A percentile compares a stretch with the other conserved stretches of the same genome.
phyloP scores from a whole-genome alignment of 2,888 invertebrate species.

The Sericinus montela region DNA sequence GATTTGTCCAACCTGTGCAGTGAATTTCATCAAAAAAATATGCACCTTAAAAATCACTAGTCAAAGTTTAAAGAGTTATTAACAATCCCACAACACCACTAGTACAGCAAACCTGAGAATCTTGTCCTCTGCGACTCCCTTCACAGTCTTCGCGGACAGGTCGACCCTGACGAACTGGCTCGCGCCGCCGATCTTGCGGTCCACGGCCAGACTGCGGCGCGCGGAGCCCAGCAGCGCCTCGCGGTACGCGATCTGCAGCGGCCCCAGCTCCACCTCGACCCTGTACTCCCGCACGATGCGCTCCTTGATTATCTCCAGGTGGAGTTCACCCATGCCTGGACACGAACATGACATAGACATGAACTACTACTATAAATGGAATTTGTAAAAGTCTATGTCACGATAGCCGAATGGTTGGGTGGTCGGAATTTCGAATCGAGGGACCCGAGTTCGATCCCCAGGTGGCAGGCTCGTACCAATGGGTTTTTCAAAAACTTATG shows the following conservation, averaged over 20 bases:
- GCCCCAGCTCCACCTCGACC: slow-evolving; percentile 93
- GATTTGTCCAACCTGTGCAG: slow-evolving; percentile 80
- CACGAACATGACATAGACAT: too few relatives aligned
- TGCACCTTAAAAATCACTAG: too few relatives aligned
- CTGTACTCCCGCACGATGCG: slow-evolving; percentile 93
- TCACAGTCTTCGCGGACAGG: slow-evolving; percentile 79
- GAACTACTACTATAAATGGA: too few relatives aligned
- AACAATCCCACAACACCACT: too few relatives aligned
- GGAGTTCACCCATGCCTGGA: slow-evolving; percentile 97
- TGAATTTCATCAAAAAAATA: too few relatives aligned
- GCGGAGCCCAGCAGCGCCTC: slow-evolving; percentile 81
- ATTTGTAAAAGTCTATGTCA: too few relatives aligned
- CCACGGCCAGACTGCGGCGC: slow-evolving; percentile 70
- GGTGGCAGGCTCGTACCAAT: too few relatives aligned
- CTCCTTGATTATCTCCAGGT: slow-evolving; percentile 95
- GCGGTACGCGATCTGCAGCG: slow-evolving; percentile 94
- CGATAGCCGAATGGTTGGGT: too few relatives aligned
- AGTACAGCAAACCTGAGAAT: slow-evolving; percentile 57
- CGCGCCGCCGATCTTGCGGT: slow-evolving; percentile 82
- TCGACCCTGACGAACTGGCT: slow-evolving; percentile 81
- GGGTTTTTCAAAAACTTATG: too few relatives aligned
- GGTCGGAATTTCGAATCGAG: too few relatives aligned
- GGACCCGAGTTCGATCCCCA: too few relatives aligned
- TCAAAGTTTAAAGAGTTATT: too few relatives aligned
- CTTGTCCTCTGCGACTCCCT: slow-evolving; percentile 59